Conservation (phyloP, 2,888 invertebrate genomes). For the Eupeodes latifasciatus region DNA sequence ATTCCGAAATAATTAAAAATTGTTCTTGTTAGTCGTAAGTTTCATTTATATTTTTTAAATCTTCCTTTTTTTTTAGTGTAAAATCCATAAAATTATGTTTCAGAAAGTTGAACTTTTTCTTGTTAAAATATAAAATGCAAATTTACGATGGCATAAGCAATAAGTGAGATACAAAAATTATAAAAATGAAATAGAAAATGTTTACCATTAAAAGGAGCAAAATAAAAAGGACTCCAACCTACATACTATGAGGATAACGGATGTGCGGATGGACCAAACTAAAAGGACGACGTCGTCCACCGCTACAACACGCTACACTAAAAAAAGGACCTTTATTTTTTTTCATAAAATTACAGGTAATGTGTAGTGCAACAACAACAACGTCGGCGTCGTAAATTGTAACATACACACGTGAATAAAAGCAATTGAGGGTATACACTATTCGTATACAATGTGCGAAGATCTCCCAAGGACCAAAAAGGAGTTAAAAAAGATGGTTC, state of each 20-base stretch:
- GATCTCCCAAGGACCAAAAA: constrained; percentile 20
- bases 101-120: constrained; percentile 16
- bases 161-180: constrained; percentile 44
- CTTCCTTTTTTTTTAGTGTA: background rate
- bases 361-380: constrained; percentile 54
- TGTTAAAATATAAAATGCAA: constrained; percentile 35
- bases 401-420: constrained; percentile 41
- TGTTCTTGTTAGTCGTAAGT: constrained; percentile 41
- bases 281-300: background rate
- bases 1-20: constrained; percentile 72
- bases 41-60: constrained; percentile 18
- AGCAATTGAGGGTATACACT: constrained; percentile 31
- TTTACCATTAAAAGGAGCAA: background rate
- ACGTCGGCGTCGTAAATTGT: constrained; percentile 59
- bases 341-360: constrained; percentile 65
- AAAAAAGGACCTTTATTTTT: constrained; percentile 56
- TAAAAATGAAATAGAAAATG: constrained; percentile 17
- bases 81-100: background rate
- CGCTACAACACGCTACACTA: background rate
- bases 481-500: background rate
- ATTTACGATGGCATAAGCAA: constrained; percentile 53
- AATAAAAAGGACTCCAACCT: background rate
- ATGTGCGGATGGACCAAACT: background rate
- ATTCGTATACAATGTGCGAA: constrained; percentile 23
- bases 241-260: constrained; percentile 20